phyloP scores from a whole-genome alignment of 2,888 invertebrate species.

The Nymphalis c-album region DNA sequence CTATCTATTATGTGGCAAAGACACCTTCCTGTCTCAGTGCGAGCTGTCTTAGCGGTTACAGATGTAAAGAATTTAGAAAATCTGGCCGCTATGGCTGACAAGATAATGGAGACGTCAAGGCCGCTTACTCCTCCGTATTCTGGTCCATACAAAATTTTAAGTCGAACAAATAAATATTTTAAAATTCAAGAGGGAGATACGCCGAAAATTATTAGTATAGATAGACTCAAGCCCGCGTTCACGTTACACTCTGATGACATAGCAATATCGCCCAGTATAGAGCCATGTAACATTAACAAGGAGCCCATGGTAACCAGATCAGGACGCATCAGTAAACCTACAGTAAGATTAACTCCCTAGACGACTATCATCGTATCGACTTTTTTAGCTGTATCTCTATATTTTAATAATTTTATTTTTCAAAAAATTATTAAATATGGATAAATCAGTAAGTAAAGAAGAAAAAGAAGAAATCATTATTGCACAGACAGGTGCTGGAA shows the following conservation, averaged over 20 bases:
- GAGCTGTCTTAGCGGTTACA: conserved; percentile 29
- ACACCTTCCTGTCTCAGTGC: conserved; percentile 31
- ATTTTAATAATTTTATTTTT: no score
- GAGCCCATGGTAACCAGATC: not conserved
- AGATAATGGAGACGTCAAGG: conserved; percentile 22
- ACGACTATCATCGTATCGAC: no score
- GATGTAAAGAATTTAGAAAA: conserved; percentile 26
- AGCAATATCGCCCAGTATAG: not conserved
- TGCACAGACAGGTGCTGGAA: not conserved
- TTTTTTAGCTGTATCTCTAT: not conserved
- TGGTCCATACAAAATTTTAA: conserved; percentile 25
- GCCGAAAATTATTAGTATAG: conserved; percentile 21
- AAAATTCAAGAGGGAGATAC: conserved; percentile 27
- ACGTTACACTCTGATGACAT: conserved; percentile 1
- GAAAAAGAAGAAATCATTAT: no score
- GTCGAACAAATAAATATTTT: conserved; percentile 30
- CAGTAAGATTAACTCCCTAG: no score
- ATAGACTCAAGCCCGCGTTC: conserved; percentile 24
- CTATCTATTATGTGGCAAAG: conserved; percentile 34
- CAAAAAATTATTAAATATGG: no score
- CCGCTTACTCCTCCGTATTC: conserved; percentile 25
- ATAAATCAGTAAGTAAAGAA: no score
- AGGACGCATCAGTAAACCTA: not conserved
- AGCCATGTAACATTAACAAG: not conserved
- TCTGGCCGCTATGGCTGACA: conserved; percentile 36